Evolutionary conservation across 2,113 vertebrate species (phyloP).

Genomic region (Lichenostomus cassidix): DNA sequence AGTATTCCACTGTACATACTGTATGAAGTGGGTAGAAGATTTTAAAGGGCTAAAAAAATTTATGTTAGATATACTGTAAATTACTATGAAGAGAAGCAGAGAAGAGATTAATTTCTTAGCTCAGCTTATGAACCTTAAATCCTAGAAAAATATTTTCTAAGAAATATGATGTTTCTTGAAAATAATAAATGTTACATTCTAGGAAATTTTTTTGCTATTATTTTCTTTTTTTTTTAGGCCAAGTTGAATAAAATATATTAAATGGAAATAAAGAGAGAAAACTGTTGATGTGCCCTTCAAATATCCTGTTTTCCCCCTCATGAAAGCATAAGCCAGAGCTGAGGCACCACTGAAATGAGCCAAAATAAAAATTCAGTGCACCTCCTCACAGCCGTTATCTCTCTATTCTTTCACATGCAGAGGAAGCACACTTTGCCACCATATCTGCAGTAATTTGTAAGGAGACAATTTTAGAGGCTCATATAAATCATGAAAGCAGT

Average conservation of each 20-base stretch:
- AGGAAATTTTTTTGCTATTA: neutral
- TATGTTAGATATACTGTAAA: neutral
- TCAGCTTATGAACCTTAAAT: neutral
- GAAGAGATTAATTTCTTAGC: neutral
- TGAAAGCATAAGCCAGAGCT: neutral
- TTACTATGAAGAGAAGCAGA: neutral
- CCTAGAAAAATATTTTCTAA: neutral
- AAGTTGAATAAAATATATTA: neutral
- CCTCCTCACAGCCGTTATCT: neutral
- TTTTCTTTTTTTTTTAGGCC: neutral
- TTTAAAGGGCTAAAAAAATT: neutral
- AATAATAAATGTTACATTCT: neutral
- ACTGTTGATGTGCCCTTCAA: neutral
- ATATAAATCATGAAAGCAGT: neutral
- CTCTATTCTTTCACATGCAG: neutral
- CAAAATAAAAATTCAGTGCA: neutral
- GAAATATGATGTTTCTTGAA: neutral
- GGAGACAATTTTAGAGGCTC: constrained; percentile 13
- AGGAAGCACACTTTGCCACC: neutral
- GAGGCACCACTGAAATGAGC: neutral
- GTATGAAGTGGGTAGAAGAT: neutral
- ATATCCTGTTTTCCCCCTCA: neutral
- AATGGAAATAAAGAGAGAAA: neutral
- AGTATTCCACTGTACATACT: neutral
- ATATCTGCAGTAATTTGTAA: neutral